Conservation (phyloP, 2,797 vertebrate genomes). For the Halcyon chelicuti region DNA sequence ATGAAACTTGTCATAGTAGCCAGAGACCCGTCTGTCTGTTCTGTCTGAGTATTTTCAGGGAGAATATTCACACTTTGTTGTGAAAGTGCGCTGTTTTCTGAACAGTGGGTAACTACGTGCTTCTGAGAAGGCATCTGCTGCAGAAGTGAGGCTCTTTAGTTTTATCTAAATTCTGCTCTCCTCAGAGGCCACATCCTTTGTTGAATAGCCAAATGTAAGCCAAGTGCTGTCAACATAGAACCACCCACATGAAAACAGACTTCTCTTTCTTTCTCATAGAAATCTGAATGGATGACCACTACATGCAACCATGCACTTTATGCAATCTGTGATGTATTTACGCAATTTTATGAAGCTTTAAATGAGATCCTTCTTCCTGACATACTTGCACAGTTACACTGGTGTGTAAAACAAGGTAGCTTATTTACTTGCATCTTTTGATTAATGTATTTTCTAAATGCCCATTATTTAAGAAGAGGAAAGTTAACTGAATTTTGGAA, state of each 20-base stretch:
- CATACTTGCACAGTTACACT: conserved; percentile 94
- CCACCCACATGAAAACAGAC: neutral
- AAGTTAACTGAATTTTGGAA: neutral
- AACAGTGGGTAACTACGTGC: neutral
- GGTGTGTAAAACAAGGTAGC: conserved; percentile 97
- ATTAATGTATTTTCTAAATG: neutral
- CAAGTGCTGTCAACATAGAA: neutral
- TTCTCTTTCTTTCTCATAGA: conserved; percentile 77
- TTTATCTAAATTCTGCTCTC: neutral
- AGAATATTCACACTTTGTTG: neutral
- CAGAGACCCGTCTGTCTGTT: neutral
- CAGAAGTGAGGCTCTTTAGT: neutral
- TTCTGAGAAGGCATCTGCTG: neutral
- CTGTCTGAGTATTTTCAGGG: neutral
- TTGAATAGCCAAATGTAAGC: neutral
- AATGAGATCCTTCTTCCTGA: conserved; percentile 92
- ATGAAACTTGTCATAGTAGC: neutral
- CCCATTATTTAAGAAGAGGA: neutral
- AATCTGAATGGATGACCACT: conserved; percentile 98
- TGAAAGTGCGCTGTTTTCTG: neutral
- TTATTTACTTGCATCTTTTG: conserved; percentile 17
- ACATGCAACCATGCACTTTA: conserved; percentile 97
- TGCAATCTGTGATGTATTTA: conserved; percentile 96
- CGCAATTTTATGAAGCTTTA: conserved; percentile 95
- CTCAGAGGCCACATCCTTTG: neutral